These are phyloP conservation scores for Paguma larvata DNA, from an alignment of 2,797 vertebrate species.

Conservation along the genomic window DNA sequence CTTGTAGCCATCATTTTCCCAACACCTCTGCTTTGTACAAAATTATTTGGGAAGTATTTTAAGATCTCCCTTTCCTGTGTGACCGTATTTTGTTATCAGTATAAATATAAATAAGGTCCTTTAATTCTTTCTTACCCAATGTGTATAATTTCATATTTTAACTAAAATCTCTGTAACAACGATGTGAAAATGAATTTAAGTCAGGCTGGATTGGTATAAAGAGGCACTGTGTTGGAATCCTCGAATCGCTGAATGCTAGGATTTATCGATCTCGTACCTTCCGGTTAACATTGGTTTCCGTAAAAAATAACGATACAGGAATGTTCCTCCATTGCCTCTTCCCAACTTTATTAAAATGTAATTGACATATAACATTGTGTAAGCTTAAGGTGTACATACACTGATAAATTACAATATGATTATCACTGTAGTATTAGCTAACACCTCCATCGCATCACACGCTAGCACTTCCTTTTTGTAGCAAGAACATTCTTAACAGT, in stretches of 20 bases:
- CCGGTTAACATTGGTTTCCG: constrained; percentile 5
- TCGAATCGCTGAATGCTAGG: neutral
- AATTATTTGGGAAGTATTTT: constrained; percentile 26
- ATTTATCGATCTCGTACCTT: constrained; percentile 22
- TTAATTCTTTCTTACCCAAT: constrained; percentile 19
- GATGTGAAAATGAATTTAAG: constrained; percentile 46
- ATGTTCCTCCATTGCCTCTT: neutral
- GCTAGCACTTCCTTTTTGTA: neutral
- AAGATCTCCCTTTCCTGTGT: neutral
- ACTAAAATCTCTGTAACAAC: neutral
- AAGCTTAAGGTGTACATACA: neutral
- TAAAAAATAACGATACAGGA: neutral
- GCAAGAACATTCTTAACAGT: neutral
- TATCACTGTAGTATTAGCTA: neutral
- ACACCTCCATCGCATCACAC: neutral
- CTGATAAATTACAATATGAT: neutral
- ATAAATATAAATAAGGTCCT: neutral
- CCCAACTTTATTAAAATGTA: neutral
- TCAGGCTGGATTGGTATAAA: constrained; percentile 5
- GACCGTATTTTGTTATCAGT: neutral
- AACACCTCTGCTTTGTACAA: neutral
- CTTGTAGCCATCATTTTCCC: neutral
- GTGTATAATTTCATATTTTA: constrained; percentile 30
- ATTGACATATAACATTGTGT: neutral
- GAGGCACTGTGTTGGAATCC: neutral